Evolutionary conservation across 2,888 invertebrate genomes (phyloP), one percentile per base, ranked within the genome.

Genomic region (Drosophila robusta): DNA sequence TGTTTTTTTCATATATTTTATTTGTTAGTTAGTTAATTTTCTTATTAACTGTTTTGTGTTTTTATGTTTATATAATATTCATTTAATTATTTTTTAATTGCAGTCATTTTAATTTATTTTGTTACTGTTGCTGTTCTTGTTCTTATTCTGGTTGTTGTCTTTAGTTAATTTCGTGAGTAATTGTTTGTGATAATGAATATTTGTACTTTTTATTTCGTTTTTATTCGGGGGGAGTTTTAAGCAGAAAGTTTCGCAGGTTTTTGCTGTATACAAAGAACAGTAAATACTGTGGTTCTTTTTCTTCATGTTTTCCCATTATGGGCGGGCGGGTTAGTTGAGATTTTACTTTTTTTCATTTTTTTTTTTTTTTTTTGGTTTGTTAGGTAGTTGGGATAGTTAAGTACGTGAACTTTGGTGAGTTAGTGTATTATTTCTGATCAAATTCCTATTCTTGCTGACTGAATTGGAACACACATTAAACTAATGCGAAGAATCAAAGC

Each of bases 171-270:
- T 56, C 36, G 42, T 75, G 45, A 71, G 63, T 56, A 56, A 52
- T 63, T 60, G 16, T 75, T 69, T 58, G 62, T 67, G 57, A 58
- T 71, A 72, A 77, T 80, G 74, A 80, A 84, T 84, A 90, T 90
- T 90, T 90, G 90, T 90, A 90, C 90, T 90, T 90, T 89, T 84
- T 85, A 89, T 87, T 84, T 82, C 89, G 79, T 69, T 81, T 75
- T 83, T 81, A 81, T 78, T 90, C 87, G 87, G 85, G 90, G 88
- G 89, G 89, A 72, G 56, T 57, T 82, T 75, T 66, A 90, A 89
- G 90, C 87, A 75, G 78, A 88, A 77, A 71, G 45, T 64, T 64
- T 61, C 61, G 67, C 73, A 69, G 70, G 73, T 74, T 77, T 16
- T 16, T 16, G 29, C 26, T 57, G 61, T 46, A 60, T 46, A 58